These are phyloP conservation scores for Branchinecta lynchi DNA, from an alignment of 1,140 invertebrate species.

Conservation along the genomic window DNA sequence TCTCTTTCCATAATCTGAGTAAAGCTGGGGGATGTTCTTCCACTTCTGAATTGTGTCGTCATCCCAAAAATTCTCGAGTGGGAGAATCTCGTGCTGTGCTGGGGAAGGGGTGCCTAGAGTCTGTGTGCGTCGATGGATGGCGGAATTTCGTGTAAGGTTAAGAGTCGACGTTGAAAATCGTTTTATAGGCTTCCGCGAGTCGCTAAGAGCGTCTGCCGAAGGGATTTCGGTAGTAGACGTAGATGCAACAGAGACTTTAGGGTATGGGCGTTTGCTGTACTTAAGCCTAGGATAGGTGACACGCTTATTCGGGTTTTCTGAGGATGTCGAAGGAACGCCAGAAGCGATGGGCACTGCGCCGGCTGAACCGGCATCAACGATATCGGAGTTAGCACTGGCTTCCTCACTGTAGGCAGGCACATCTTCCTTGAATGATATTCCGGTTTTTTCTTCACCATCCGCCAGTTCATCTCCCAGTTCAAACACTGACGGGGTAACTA, in stretches of 20 bases:
- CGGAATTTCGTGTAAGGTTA: background rate
- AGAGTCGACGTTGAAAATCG: background rate
- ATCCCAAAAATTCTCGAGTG: background rate
- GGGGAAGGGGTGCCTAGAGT: background rate
- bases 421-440: background rate
- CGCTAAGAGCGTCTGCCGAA: background rate
- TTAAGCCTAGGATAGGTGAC: background rate
- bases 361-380: background rate
- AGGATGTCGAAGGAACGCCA: background rate
- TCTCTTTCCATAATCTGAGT: background rate
- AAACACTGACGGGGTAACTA: no score
- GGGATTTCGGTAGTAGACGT: background rate
- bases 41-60: conserved; percentile 3
- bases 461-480: background rate
- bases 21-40: background rate
- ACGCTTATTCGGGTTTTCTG: background rate
- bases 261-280: background rate
- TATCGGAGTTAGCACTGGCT: background rate
- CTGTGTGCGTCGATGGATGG: background rate
- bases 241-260: background rate
- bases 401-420: background rate
- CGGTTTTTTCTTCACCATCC: background rate
- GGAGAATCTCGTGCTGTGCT: background rate
- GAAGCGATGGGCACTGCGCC: background rate
- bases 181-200: background rate